Base-by-base conservation (phyloP, 2,797 vertebrate species). In the Calcarius lapponicus region DNA sequence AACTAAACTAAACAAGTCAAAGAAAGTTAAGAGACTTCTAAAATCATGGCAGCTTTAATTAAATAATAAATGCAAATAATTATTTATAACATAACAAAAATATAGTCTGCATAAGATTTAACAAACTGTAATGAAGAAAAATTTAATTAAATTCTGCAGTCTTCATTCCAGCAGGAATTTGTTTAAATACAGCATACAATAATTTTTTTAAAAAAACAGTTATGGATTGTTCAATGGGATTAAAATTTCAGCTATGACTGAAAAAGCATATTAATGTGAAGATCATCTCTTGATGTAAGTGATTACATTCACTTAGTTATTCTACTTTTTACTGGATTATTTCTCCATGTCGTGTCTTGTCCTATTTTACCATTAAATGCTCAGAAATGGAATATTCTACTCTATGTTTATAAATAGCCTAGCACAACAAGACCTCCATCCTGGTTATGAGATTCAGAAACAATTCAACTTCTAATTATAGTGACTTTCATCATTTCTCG, bases 1-100 rank as follows among this genome's bases (percentile, higher is more conserved):
- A 86, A 56, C 69, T 83, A 81, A 96, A 88, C 19, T 73, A 93
- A 96, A 93, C 74, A 95, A 57, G 29, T 69, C 78, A 62, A 64
- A 67, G 34, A 53, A 95, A 93, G 22, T 67, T 87, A 92, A 86
- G 90, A 81, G 58, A 80, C 57, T 80, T 87, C 74, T 51, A 93
- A 91, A 95, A 86, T 62, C 12, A 47, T 22, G 7, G 7, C 22
- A 70, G 22, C 10, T 83, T 88, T 85, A 88, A 65, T 51, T 13
- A 88, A 90, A 72, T 45, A 62, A 79, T 66, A 61, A 47, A 80
- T 56, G 8, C 12, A 88, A 91, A 47, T 45, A 82, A 42, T 17
- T 17, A 7, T 54, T 89, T 78, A 18, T 32, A 92, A 57, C 7
- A 21, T 21, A 60, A 83, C 7, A 60, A 28, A 91, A 93, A 71